Base-by-base conservation (phyloP, 2,888 invertebrate species). In the Altica lythri region DNA sequence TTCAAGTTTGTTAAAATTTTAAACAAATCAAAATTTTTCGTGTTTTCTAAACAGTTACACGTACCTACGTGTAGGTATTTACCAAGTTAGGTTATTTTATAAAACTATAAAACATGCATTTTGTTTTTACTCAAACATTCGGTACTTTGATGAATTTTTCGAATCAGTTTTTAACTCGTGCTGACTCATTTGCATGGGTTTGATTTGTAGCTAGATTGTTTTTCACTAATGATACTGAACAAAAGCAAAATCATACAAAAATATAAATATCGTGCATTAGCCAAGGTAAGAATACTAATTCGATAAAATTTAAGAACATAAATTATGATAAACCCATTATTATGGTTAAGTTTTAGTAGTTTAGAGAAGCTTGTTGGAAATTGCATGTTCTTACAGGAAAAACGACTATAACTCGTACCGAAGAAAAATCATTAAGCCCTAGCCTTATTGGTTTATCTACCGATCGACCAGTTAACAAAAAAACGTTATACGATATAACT, bases 311-410 rank as follows among this genome's bases (percentile, higher is more conserved):
- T 4, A 35, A 35, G 13, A 19, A 38, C 13, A 34, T 9, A 4
- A 30, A 16, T 22, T 40, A 22, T 40, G 40, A 40, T 40, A 40
- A 40, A 54, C 55, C 63, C 58, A 65, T 61, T 63, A 63, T 64
- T 65, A 66, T 57, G 60, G 63, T 66, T 68, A 67, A 66, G 59
- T 65, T 70, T 68, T 68, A 65, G 73, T 74, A 74, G 74, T 65
- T 49, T 75, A 74, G 73, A 68, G 71, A 69, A 70, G 74, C 74
- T 75, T 73, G 72, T 75, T 74, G 72, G 75, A 74, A 70, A 69
- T 66, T 72, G 76, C 76, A 76, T 77, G 76, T 76, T 73, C 72
- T 77, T 77, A 64, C 77, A 77, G 77, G 76, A 76, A 70, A 67
- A 67, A 66, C 74, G 72, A 75, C 74, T 58, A 67, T 75, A 69